Conservation (phyloP, 2,888 invertebrate genomes). For the Muschampia plurimacula region DNA sequence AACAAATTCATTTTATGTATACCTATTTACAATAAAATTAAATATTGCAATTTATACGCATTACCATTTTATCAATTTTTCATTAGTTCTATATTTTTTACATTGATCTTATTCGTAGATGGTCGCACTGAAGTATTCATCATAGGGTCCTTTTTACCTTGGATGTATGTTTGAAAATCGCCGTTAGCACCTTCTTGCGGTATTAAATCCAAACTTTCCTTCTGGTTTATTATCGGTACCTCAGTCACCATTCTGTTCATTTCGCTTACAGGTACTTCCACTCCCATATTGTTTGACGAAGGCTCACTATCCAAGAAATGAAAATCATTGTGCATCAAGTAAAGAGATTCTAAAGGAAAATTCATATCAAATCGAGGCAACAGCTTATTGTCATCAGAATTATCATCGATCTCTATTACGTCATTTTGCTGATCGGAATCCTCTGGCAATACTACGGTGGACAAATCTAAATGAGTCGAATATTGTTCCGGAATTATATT, state of each 20-base stretch:
- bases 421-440: conserved; percentile 70
- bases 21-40: conserved; percentile 1
- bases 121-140: conserved; percentile 77
- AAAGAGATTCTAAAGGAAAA: conserved; percentile 73
- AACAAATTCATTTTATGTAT: conserved; percentile 21
- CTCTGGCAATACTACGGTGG: conserved; percentile 67
- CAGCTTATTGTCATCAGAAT: conserved; percentile 77
- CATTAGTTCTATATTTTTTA: conserved; percentile 82
- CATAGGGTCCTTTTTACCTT: conserved; percentile 78
- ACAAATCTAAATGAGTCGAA: conserved; percentile 68
- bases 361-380: conserved; percentile 76
- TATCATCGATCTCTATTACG: conserved; percentile 80
- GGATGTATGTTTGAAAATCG: conserved; percentile 71
- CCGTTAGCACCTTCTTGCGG: conserved; percentile 53
- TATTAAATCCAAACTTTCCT: conserved; percentile 59
- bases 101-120: conserved; percentile 77
- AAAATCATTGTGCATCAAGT: conserved; percentile 78
- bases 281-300: conserved; percentile 57
- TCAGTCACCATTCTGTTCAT: conserved; percentile 71
- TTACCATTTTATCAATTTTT: conserved; percentile 61
- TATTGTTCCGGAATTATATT: conserved; percentile 78
- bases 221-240: conserved; percentile 68
- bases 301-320: conserved; percentile 76
- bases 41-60: conserved; percentile 15
- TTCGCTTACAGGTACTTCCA: conserved; percentile 61